These are phyloP conservation scores for Anneissia japonica DNA, from an alignment of 35 echinoderm and acorn worm genomes.

Conservation along the genomic window DNA sequence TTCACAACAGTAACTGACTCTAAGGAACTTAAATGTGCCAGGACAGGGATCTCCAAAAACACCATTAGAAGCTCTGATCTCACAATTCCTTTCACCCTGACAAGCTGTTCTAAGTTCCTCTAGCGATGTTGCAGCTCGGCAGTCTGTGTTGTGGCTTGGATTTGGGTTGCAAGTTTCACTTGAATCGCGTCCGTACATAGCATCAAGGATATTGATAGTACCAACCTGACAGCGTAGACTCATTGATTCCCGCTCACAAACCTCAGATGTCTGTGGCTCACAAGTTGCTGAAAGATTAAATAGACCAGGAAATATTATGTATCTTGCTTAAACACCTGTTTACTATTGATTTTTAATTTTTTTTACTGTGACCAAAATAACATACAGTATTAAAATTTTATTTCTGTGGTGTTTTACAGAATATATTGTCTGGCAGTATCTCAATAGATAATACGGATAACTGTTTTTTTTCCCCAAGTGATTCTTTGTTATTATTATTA, in stretches of 20 bases:
- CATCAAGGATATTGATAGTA: not conserved
- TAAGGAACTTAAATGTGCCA: constrained; percentile 20
- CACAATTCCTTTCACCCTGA: constrained; percentile 6
- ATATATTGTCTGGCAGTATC: too few relatives aligned
- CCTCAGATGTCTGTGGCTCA: not conserved
- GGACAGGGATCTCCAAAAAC: constrained; percentile 26
- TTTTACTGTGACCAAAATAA: too few relatives aligned
- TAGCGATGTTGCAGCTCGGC: not conserved
- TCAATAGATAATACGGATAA: too few relatives aligned
- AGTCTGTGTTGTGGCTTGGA: not conserved
- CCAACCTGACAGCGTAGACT: not conserved
- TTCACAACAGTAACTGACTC: constrained; percentile 23
- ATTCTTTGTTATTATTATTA: too few relatives aligned
- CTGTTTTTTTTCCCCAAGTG: too few relatives aligned
- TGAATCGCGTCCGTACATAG: not conserved
- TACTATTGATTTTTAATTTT: too few relatives aligned
- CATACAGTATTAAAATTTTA: too few relatives aligned
- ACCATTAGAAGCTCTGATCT: not conserved
- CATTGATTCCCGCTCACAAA: not conserved
- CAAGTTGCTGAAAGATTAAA: not conserved
- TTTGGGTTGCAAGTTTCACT: not conserved
- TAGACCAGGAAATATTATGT: too few relatives aligned
- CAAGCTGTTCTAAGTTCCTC: not conserved
- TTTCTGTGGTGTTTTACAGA: too few relatives aligned
- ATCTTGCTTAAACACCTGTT: too few relatives aligned